Base-by-base conservation (phyloP, 1,140 invertebrate species). In the Bombus consobrinus region DNA sequence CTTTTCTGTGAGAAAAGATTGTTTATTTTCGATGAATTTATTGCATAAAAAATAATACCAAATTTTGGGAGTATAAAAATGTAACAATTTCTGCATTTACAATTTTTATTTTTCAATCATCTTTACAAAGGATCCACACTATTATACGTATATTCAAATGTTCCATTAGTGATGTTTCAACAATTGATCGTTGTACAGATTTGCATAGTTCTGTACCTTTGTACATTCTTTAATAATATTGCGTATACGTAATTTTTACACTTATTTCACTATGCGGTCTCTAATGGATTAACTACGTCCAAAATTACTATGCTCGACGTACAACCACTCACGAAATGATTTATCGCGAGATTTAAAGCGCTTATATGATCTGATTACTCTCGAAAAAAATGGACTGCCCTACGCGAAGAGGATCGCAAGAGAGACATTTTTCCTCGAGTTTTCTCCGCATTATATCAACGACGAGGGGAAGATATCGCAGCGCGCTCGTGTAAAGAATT, bases 371-470 rank as follows among this genome's bases (percentile, higher is more conserved):
- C 12, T 32, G 37, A 28, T 73, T 72, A 37, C 3, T 34, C 41
- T 15, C 0, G 25, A n/a, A n/a, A 66, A 53, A 22, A 62, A 43
- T 28, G 37, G 28, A 37, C 13, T 72, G 0, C 18, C 18, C 13
- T 10, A 4, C 13, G 64, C 4, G 2, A 6, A 43, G 47, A 22
- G 57, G 66, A 41, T 71, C 37, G 41, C 6, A 1, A 39, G 47
- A 47, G n/a, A 47, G 80, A 64, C 22, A 28, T 66, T 82, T 66
- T 82, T 64, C 74, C 39, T 32, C 25, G 8, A 6, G 15, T 76
- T 64, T 37, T 6, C 28, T 13, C 13, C 6, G 41, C 28, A 79
- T 47, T 68, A 37, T n/a, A 77, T 41, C 57, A 59, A 64, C 25
- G 32, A 41, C 37, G n/a, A 41, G 75, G 37, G 57, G 37, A 68